Evolutionary conservation across 2,797 vertebrate genomes (phyloP).

Genomic region (Muraenolepis orangiensis): DNA sequence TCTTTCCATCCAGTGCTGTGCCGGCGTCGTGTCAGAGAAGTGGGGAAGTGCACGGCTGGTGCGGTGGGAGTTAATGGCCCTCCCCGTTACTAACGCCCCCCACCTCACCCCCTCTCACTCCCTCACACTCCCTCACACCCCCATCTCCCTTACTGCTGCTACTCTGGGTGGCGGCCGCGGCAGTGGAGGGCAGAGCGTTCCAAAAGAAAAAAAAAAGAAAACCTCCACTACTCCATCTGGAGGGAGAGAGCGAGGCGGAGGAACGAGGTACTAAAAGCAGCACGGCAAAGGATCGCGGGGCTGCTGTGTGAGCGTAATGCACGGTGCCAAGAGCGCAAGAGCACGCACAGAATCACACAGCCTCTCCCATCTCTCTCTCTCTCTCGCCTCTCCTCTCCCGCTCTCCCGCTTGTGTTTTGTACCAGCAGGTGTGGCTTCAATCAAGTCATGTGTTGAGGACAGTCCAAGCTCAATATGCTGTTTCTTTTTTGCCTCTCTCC

Average conservation of each 20-base stretch:
- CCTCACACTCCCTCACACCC: too few species aligned
- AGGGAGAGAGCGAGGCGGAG: conserved; percentile 8
- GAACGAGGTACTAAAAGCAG: too few species aligned
- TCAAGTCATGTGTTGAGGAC: conserved; percentile 75
- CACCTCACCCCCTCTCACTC: background rate
- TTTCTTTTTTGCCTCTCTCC: background rate
- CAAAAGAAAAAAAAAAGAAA: background rate
- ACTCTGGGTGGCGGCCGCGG: background rate
- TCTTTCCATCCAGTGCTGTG: conserved; percentile 32
- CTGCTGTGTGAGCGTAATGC: background rate
- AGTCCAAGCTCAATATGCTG: conserved; percentile 61
- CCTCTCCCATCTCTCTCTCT: conserved; percentile 31
- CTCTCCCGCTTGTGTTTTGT: background rate
- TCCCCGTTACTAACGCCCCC: too few species aligned
- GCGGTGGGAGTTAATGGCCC: conserved; percentile 36
- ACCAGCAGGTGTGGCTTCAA: conserved; percentile 80
- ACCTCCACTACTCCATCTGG: background rate
- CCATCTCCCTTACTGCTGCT: background rate
- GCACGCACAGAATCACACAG: conserved; percentile 26
- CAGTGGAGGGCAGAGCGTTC: conserved; percentile 18
- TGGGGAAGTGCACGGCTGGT: conserved; percentile 28
- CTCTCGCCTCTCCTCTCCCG: conserved; percentile 7
- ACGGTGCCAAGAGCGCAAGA: background rate
- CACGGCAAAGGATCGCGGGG: background rate
- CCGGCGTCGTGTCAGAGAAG: conserved; percentile 22